phyloP scores from a whole-genome alignment of 1,140 invertebrate species.

The Apis laboriosa region DNA sequence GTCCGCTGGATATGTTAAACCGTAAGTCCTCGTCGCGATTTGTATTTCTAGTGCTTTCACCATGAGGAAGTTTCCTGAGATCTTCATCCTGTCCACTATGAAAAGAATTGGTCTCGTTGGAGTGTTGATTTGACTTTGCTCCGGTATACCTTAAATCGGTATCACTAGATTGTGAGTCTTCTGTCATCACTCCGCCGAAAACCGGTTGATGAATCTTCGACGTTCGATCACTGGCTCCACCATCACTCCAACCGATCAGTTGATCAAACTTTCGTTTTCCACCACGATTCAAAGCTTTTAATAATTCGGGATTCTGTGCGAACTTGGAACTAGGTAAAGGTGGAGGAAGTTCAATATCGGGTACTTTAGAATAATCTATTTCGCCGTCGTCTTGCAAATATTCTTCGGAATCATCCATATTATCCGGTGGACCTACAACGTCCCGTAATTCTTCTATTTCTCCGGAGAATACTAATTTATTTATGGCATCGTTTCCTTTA shows the following conservation, averaged over 20 bases:
- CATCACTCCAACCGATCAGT: conserved; percentile 77
- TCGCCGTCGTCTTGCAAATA: conserved; percentile 80
- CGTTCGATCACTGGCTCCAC: conserved; percentile 64
- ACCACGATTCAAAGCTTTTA: conserved; percentile 76
- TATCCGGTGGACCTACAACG: conserved; percentile 84
- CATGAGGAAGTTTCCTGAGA: conserved; percentile 52
- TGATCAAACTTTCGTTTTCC: conserved; percentile 79
- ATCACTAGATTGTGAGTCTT: conserved; percentile 73
- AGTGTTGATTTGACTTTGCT: conserved; percentile 47
- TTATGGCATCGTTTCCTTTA: conserved; percentile 88
- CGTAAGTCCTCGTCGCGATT: conserved; percentile 66
- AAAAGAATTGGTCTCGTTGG: conserved; percentile 45
- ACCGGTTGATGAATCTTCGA: conserved; percentile 74
- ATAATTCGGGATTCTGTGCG: conserved; percentile 77
- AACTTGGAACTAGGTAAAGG: conserved; percentile 79
- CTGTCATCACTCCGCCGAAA: conserved; percentile 69
- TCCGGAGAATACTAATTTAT: conserved; percentile 88
- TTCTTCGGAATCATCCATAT: conserved; percentile 83
- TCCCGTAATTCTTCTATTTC: conserved; percentile 90
- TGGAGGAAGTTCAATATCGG: conserved; percentile 75
- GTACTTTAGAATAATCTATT: conserved; percentile 76
- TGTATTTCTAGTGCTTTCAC: conserved; percentile 34
- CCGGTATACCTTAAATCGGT: conserved; percentile 68
- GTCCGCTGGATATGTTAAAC: conserved; percentile 57
- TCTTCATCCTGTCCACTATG: conserved; percentile 63